These are phyloP conservation scores for Atta texana DNA, from an alignment of 1,140 invertebrate genomes.

Conservation along the genomic window DNA sequence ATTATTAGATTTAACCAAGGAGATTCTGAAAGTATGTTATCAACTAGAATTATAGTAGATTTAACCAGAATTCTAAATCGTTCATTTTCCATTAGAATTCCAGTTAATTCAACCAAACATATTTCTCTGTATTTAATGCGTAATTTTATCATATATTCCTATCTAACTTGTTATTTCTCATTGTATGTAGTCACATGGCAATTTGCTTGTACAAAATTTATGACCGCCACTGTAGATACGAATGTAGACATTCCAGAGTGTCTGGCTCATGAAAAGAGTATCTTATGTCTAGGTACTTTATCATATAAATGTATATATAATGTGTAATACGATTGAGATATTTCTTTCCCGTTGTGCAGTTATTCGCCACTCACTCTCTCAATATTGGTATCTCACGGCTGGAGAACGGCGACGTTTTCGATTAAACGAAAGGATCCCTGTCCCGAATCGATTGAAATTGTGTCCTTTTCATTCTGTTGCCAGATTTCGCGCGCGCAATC, in stretches of 20 bases:
- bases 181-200: neutral
- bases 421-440: slow-evolving; percentile 69
- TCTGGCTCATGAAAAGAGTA: neutral
- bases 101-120: too few relatives aligned
- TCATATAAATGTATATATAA: slow-evolving; percentile 4
- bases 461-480: slow-evolving; percentile 67
- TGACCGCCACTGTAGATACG: neutral
- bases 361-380: slow-evolving; percentile 38
- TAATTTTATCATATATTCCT: neutral
- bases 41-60: too few relatives aligned
- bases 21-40: too few relatives aligned
- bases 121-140: neutral
- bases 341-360: slow-evolving; percentile 20
- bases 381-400: slow-evolving; percentile 31
- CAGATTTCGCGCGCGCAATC: slow-evolving; percentile 60
- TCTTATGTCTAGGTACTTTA: neutral
- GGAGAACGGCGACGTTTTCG: slow-evolving; percentile 64
- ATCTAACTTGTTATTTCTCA: neutral
- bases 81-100: too few relatives aligned
- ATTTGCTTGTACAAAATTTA: slow-evolving; percentile 12
- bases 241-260: neutral
- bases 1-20: too few relatives aligned
- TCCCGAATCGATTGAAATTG: slow-evolving; percentile 66
- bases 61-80: too few relatives aligned
- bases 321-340: slow-evolving; percentile 27